Percentiles rank a stretch among this genome's conserved stretches.
These are phyloP conservation scores for Terrapene triunguis DNA, from an alignment of 2,113 vertebrate genomes.

Conservation along the genomic window DNA sequence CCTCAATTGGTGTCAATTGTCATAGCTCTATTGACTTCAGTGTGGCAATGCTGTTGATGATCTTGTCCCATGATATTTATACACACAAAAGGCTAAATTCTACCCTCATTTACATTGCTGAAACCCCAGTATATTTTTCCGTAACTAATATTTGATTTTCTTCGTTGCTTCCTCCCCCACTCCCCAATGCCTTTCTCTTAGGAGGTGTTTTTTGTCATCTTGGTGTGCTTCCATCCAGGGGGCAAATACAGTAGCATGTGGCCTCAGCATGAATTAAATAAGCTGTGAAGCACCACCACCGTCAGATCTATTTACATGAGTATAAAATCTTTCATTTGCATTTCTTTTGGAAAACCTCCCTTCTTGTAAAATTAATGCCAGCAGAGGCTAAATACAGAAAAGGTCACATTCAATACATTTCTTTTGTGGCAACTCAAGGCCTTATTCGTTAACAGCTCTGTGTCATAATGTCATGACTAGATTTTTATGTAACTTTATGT, in stretches of 20 bases:
- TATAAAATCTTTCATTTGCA: neutral
- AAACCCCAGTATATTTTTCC: neutral
- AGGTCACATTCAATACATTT: conserved; percentile 22
- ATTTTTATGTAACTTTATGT: conserved; percentile 26
- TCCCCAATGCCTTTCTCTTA: neutral
- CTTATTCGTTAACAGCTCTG: conserved; percentile 45
- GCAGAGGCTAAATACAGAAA: conserved; percentile 6
- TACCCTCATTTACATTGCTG: neutral
- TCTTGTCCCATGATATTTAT: neutral
- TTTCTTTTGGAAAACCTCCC: conserved; percentile 30
- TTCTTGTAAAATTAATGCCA: conserved; percentile 30
- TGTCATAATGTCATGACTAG: conserved; percentile 9
- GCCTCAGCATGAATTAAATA: neutral
- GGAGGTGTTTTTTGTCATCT: neutral
- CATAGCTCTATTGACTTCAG: neutral
- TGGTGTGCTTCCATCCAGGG: neutral
- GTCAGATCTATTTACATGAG: neutral
- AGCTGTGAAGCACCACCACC: neutral
- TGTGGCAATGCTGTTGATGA: neutral
- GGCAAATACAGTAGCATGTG: neutral
- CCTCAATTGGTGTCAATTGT: neutral
- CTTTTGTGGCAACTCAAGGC: conserved; percentile 24
- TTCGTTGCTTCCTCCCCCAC: neutral
- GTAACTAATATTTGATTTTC: neutral
- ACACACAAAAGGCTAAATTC: neutral